phyloP scores from a whole-genome alignment of 2,797 vertebrate species.

The Mastacembelus armatus region DNA sequence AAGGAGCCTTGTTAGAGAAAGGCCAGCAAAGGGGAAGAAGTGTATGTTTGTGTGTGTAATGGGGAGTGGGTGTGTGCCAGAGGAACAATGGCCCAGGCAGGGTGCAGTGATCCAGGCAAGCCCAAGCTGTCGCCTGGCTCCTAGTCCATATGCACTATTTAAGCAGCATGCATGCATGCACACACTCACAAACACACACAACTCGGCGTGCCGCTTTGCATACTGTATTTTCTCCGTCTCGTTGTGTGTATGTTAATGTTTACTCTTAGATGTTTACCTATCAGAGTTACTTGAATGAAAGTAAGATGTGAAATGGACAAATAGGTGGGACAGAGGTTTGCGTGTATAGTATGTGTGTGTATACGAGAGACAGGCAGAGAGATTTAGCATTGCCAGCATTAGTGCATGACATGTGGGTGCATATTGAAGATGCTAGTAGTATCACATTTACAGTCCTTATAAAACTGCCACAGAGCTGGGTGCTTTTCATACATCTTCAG shows the following conservation, averaged over 20 bases:
- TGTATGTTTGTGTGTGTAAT: slow-evolving; percentile 50
- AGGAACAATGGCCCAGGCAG: slow-evolving; percentile 77
- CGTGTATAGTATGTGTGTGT: background rate
- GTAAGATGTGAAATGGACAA: slow-evolving; percentile 14
- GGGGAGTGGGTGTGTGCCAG: slow-evolving; percentile 25
- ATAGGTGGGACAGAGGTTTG: slow-evolving; percentile 31
- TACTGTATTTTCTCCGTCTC: slow-evolving; percentile 14
- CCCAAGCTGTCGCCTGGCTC: slow-evolving; percentile 83
- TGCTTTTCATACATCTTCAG: slow-evolving; percentile 69
- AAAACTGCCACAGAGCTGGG: slow-evolving; percentile 67
- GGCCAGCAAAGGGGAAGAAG: slow-evolving; percentile 30
- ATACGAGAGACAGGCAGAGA: background rate
- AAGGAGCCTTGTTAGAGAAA: slow-evolving; percentile 58
- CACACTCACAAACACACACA: slow-evolving; percentile 25
- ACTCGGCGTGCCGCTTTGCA: slow-evolving; percentile 36
- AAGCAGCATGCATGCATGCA: slow-evolving; percentile 42
- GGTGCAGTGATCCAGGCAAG: slow-evolving; percentile 82
- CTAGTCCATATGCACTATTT: slow-evolving; percentile 71
- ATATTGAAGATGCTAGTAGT: slow-evolving; percentile 76
- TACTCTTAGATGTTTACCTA: slow-evolving; percentile 9
- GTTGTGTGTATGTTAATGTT: slow-evolving; percentile 15
- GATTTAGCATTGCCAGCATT: slow-evolving; percentile 53
- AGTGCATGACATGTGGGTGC: slow-evolving; percentile 64
- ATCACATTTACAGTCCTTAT: slow-evolving; percentile 74
- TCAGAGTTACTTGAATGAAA: slow-evolving; percentile 28